Base-by-base conservation (phyloP, 2,888 invertebrate genomes). In the Doris montereyensis region DNA sequence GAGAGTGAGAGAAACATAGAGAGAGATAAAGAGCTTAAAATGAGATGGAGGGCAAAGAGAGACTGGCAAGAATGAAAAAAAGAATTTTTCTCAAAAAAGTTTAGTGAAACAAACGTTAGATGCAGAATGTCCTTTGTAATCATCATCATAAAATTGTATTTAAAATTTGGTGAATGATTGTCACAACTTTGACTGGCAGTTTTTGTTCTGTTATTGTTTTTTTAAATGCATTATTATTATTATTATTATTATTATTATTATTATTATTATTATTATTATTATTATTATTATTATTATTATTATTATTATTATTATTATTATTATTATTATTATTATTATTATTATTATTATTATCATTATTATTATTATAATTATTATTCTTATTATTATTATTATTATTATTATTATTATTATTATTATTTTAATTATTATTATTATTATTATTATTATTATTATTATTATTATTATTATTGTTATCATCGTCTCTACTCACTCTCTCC, bases 401-500 rank as follows among this genome's bases (percentile, higher is more conserved):
- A 30, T 71, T n/a, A 13, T 71, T n/a, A 13, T 34, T 5, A 71
- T 71, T n/a, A 34, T 71, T n/a, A 34, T 71, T 24, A 34, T 30
- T n/a, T 10, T 71, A 32, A 34, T 71, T n/a, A 34, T 71, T n/a
- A 34, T 71, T n/a, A 34, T 34, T n/a, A 34, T 71, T n/a, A 34
- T 71, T n/a, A 34, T 34, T n/a, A 34, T 71, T n/a, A 34, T 71
- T n/a, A 13, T 34, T n/a, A 30, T 34, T n/a, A 34, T 71, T n/a
- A 30, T 71, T n/a, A 34, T 71, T n/a, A 21, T 71, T n/a, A 34
- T 71, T n/a, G n/a, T 71, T 5, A 57, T 28, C 58, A 57, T 74
- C 28, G 28, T 3, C 58, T 58, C 24, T 41, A 84, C 85, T 81
- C 32, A 88, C 88, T 80, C 58, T 83, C 82, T 32, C 83, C 84